A percentile compares a stretch with the other conserved stretches of the same genome.
Conservation (phyloP, 2,113 vertebrate genomes). For the Engystomops pustulosus region DNA sequence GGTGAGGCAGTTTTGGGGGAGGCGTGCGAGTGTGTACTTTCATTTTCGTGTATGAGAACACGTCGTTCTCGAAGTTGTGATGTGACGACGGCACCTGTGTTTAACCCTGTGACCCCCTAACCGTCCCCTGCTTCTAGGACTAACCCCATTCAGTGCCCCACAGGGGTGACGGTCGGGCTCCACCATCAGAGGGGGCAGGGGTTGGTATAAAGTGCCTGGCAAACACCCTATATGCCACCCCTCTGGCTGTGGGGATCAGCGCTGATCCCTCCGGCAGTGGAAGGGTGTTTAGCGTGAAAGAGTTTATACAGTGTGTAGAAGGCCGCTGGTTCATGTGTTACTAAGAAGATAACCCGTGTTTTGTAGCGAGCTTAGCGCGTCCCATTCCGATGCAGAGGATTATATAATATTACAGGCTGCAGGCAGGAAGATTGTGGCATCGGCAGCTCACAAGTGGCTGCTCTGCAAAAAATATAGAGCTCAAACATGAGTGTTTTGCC, state of each 20-base stretch:
- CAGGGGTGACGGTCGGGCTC: background rate
- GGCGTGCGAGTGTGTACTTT: constrained; percentile 39
- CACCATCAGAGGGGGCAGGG: background rate
- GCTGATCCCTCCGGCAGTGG: background rate
- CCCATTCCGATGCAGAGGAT: background rate
- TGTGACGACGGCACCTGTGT: constrained; percentile 6
- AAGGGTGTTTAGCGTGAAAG: constrained; percentile 22
- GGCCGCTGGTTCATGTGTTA: constrained; percentile 46
- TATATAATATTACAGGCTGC: background rate
- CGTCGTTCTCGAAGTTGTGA: background rate
- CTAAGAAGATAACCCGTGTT: constrained; percentile 13
- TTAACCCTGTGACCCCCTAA: background rate
- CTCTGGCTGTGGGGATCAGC: background rate
- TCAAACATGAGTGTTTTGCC: background rate
- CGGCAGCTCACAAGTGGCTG: too few relatives aligned
- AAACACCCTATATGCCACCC: constrained; percentile 2
- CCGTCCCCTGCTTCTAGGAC: background rate
- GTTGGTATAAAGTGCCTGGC: background rate
- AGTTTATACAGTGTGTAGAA: constrained; percentile 27
- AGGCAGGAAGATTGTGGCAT: background rate
- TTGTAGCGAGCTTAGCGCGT: constrained; percentile 28
- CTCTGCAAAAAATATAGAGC: too few relatives aligned
- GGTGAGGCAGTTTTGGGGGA: background rate
- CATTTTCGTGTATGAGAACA: background rate
- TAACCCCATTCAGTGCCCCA: constrained; percentile 12